Percentiles rank a stretch among this genome's conserved stretches.
These are phyloP conservation scores for Condylura cristata DNA, from an alignment of 2,113 vertebrate genomes.

Conservation along the genomic window DNA sequence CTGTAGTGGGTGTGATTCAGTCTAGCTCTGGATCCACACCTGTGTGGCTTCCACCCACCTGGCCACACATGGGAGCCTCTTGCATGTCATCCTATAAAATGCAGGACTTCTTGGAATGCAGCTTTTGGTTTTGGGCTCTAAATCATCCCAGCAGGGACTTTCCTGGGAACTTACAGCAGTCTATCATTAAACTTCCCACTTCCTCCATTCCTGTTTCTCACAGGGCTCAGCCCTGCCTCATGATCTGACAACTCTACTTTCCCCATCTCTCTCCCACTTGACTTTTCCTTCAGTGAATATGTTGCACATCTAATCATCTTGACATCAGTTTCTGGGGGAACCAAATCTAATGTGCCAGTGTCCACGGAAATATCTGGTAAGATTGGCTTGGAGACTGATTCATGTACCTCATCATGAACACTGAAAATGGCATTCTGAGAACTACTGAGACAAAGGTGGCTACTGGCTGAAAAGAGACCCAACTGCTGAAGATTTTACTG, in stretches of 20 bases:
- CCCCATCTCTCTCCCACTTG: neutral
- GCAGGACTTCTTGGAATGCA: neutral
- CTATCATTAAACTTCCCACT: no score
- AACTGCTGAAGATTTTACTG: neutral
- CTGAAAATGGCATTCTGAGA: neutral
- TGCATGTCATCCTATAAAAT: neutral
- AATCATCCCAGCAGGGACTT: neutral
- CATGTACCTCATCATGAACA: neutral
- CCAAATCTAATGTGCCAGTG: neutral
- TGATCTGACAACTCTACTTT: neutral
- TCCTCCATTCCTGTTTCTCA: neutral
- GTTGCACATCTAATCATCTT: neutral
- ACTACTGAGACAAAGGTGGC: neutral
- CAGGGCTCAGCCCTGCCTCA: neutral
- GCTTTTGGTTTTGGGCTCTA: neutral
- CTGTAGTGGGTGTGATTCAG: neutral
- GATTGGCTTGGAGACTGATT: neutral
- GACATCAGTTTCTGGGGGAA: neutral
- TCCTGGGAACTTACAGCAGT: neutral
- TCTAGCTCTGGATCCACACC: neutral
- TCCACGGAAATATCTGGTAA: neutral
- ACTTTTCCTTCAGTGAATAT: neutral
- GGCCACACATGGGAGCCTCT: fast-evolving
- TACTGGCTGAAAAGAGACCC: neutral
- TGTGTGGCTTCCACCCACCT: neutral